Base-by-base conservation (phyloP, 2,797 vertebrate genomes). In the Poecile montanus region DNA sequence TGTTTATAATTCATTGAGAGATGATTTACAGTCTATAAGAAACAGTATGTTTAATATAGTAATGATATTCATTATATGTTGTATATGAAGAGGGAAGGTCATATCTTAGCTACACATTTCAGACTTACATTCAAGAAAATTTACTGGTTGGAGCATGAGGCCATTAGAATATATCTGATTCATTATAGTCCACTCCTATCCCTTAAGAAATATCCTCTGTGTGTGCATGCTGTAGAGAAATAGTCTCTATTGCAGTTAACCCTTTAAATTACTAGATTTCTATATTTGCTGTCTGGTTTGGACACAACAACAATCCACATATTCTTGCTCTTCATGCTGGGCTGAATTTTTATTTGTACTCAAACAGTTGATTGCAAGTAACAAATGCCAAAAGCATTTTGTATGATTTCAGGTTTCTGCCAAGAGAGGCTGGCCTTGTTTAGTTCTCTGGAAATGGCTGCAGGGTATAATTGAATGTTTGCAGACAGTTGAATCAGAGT, bases 381-480 rank as follows among this genome's bases (percentile, higher is more conserved):
- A 75, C 23, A 3, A 93, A 92, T 72, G 91, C 94, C 94, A 95
- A 86, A 95, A 96, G 70, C 91, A 86, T 89, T 96, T 94, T 91
- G 68, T 92, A 87, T 96, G 92, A 96, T 96, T 97, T 92, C 90
- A 91, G 75, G 66, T 95, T 93, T 93, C 93, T 97, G 95, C 96
- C 96, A 94, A 42, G 27, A 67, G 88, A 92, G 91, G 54, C 76
- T 96, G 94, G 93, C 93, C 96, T 93, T 95, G 83, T 93, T 97
- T 96, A 93, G 94, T 80, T 92, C 90, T 92, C 93, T 96, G 95
- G 93, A 95, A 96, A 85, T 74, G 88, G 87, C 96, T 94, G 60
- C 87, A 92, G 94, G 93, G 70, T 86, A 32, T 90, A 97, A 97
- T 90, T 93, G 95, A 94, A 94, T 95, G 83, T 94, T 94, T 96